Percentiles rank a stretch among this genome's conserved stretches.
phyloP scores from a whole-genome alignment of 2,888 invertebrate genomes.

The Drosophila meridiana region DNA sequence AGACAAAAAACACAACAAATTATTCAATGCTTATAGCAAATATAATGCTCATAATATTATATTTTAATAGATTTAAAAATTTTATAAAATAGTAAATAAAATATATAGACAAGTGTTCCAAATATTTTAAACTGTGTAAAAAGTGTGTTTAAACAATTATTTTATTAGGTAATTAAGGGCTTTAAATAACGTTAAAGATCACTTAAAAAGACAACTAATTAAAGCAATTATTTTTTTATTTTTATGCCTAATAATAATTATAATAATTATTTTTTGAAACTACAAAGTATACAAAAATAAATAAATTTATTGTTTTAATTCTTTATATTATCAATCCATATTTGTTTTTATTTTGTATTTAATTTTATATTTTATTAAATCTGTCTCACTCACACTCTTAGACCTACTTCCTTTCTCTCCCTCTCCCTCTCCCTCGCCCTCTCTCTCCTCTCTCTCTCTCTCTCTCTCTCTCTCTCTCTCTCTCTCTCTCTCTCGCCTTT shows the following conservation, averaged over 20 bases:
- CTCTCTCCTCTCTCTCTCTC: not conserved
- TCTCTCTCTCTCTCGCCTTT: not conserved
- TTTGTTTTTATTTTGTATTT: not conserved
- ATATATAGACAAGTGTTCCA: not conserved
- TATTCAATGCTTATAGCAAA: not conserved
- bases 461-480: not conserved
- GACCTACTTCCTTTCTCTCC: no score
- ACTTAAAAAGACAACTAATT: not conserved
- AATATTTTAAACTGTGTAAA: not conserved
- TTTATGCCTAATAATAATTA: no score
- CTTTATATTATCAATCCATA: not conserved
- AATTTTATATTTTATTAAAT: not conserved
- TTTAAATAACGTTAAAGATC: not conserved
- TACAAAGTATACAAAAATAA: no score
- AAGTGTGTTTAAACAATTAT: not conserved
- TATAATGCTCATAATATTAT: not conserved
- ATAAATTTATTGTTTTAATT: no score
- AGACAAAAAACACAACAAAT: no score
- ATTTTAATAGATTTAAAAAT: not conserved
- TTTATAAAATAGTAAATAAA: not conserved
- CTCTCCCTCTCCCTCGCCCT: not conserved
- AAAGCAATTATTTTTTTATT: not conserved
- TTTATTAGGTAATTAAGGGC: conserved; percentile 12
- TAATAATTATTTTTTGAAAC: no score
- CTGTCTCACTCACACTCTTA: not conserved